Conservation (phyloP, 2,113 vertebrate species). For the Otocyon megalotis region DNA sequence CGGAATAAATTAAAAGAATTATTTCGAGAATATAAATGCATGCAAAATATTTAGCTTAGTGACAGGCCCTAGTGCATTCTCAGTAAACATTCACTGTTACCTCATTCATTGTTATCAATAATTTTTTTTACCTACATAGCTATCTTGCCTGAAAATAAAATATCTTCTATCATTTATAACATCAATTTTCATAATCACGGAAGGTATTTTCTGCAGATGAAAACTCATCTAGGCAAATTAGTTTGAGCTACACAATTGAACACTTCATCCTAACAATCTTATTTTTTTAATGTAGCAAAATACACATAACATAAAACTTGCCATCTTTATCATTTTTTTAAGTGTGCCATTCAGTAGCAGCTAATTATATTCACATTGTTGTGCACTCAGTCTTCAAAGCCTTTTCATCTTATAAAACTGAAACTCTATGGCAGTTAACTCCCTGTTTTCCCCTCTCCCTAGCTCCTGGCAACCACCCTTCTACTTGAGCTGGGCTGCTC, state of each 20-base stretch:
- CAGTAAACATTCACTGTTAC: not conserved
- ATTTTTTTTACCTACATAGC: conserved; percentile 9
- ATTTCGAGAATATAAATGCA: conserved; percentile 17
- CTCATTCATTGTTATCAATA: not conserved
- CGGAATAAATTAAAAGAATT: not conserved
- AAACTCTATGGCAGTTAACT: not conserved
- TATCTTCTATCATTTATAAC: not conserved
- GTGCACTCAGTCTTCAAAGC: not conserved
- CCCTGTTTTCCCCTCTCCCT: not conserved
- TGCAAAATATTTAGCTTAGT: not conserved
- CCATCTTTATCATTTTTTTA: conserved; percentile 23
- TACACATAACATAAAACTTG: not conserved
- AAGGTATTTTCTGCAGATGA: not conserved
- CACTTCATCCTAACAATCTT: conserved; percentile 37
- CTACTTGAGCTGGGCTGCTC: not conserved
- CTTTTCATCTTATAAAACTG: not conserved
- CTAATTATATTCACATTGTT: not conserved
- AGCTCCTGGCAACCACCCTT: not conserved
- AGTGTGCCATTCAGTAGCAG: not conserved
- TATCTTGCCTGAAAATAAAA: conserved; percentile 39
- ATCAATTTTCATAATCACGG: not conserved
- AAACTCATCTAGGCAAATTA: conserved; percentile 3
- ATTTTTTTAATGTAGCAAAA: not conserved
- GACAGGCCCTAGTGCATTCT: not conserved
- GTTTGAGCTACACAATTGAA: not conserved